Base-by-base conservation (phyloP, 2,888 invertebrate genomes). In the Tinea trinotella region DNA sequence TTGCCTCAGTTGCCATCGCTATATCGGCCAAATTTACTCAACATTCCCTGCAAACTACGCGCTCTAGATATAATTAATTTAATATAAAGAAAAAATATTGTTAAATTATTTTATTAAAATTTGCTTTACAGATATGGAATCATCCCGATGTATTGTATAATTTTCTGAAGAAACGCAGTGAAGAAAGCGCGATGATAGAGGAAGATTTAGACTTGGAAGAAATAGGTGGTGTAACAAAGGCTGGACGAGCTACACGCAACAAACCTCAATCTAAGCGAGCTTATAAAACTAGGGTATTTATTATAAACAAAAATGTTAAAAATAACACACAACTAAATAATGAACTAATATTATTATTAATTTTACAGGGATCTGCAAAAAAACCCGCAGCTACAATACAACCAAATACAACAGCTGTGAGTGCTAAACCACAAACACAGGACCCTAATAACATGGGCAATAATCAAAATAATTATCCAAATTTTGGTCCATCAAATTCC, bases 121-220 rank as follows among this genome's bases (percentile, higher is more conserved):
- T 5, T 57, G 50, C 35, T 56, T 65, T 66, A 13, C 64, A 90
- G 89, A 96, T 97, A 62, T 97, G 97, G 97, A 97, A 97, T 71
- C 97, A 97, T 78, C 96, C 97, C 0, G 97, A 97, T 71, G 95
- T 97, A 13, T 74, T 97, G 20, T 96, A 95, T 71, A 93, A 96
- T 69, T 96, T 95, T 68, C 75, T 97, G 56, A 92, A 91, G 67
- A 95, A 95, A 70, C 90, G 93, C 48, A 91, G 91, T 58, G 92
- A 92, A 64, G 92, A 91, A 18, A 92, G 92, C 60, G 91, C 91
- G 18, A 90, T 90, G 2, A 76, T 88, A 24, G 90, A 90, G 63
- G 87, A 90, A 64, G 95, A 95, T 76, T 87, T 95, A 61, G 95
- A 95, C 72, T 78, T 95, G 55, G 95, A 94, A 61, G 94, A 95